Evolutionary conservation across 2,113 vertebrate genomes (phyloP).

Genomic region (Aplodontia rufa): DNA sequence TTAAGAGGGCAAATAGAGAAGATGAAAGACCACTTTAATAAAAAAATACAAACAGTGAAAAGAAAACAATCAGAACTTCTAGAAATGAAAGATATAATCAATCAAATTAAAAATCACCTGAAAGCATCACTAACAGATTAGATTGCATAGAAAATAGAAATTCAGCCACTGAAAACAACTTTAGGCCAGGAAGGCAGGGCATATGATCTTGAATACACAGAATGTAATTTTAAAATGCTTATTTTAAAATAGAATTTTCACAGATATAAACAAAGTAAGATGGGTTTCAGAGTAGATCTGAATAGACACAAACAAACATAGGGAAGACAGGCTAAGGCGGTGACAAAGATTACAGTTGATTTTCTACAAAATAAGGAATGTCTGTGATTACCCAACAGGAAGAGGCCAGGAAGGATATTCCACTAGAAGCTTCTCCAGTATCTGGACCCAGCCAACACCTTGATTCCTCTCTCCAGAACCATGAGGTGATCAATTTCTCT

Average conservation of each 20-base stretch:
- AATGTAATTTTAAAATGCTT: too few relatives aligned
- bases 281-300: background rate
- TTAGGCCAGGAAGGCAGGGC: too few relatives aligned
- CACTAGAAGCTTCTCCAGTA: background rate
- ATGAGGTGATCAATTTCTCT: background rate
- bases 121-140: too few relatives aligned
- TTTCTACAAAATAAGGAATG: background rate
- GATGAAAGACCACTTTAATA: too few relatives aligned
- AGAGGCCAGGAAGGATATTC: background rate
- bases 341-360: background rate
- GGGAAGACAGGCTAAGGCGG: background rate
- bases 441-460: accelerated
- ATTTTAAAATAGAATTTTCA: background rate
- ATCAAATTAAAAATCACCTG: too few relatives aligned
- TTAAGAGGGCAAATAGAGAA: too few relatives aligned
- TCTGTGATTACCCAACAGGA: background rate
- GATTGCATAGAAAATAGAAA: too few relatives aligned
- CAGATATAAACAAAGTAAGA: background rate
- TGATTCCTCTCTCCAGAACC: background rate
- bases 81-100: too few relatives aligned
- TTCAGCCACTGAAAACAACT: too few relatives aligned
- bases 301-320: background rate
- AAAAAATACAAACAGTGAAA: too few relatives aligned
- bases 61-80: too few relatives aligned
- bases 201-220: too few relatives aligned